Evolutionary conservation across 1,140 invertebrate genomes (phyloP), one percentile per base, ranked within the genome.

Genomic region (Euborellia annulipes): DNA sequence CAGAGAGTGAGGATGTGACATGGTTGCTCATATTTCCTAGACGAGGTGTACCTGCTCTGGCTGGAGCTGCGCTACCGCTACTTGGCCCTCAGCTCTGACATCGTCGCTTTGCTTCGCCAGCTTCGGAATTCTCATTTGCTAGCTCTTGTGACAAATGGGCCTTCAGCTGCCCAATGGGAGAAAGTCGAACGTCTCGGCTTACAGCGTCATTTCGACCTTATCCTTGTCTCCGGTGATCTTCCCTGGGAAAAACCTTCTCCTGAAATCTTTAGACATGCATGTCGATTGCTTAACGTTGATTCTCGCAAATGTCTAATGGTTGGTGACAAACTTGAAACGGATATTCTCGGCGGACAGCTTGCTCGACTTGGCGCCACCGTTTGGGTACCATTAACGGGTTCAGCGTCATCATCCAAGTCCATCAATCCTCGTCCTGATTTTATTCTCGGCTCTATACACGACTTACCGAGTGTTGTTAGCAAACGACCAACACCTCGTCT

Each of bases 121-220:
- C 65, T 85, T 41, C 70, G 72, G 52, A 68, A 78, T 56, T 73
- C 76, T 53, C 86, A 83, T 61, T 65, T 75, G 43, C 62, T 88
- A 47, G 83, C 75, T 38, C 63, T 89, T 47, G 84, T 86, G 55
- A 85, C 83, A 41, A 88, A 88, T 61, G 85, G 85, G 8, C 79
- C 84, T 2, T 85, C 84, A 17, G 71, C 75, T 34, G 77, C 82
- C 8, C 85, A 90, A 62, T 86, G 85, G 82, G 84, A 89, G 65
- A 89, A 90, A 64, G 70, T 89, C 20, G 63, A 72, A 34, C 70
- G 72, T 36, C 65, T 85, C 46, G 68, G 72, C 11, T 63, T 85
- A 2, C 63, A 70, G 41, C 69, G 72, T 41, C 81, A 76, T 61
- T 89, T 87, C 61, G 82, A 87, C 60, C 71, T 77, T 48, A 75